Conservation (phyloP, 2,888 invertebrate genomes). For the Caenorhabditis sinica region DNA sequence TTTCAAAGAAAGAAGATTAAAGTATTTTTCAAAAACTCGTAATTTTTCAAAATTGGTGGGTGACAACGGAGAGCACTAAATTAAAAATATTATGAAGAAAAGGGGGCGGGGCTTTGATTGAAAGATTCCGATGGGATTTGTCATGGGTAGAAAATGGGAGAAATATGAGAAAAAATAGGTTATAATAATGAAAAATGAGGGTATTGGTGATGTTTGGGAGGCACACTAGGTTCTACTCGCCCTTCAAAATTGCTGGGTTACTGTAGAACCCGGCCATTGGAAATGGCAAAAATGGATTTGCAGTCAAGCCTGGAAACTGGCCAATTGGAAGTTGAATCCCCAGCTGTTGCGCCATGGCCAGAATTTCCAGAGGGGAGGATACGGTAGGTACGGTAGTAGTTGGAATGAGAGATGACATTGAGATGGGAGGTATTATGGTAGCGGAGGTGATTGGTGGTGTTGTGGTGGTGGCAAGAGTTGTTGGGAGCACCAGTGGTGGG, state of each 20-base stretch:
- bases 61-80: not conserved
- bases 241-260: conserved; percentile 26
- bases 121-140: conserved; percentile 24
- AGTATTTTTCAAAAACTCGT: conserved; percentile 47
- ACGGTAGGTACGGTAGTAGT: not conserved
- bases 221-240: not conserved
- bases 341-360: conserved; percentile 58
- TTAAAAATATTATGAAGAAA: conserved; percentile 15
- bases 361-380: conserved; percentile 44
- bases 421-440: not conserved
- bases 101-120: conserved; percentile 16
- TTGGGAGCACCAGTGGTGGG: not conserved
- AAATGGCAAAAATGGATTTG: conserved; percentile 13
- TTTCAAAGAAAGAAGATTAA: too few species aligned
- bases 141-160: conserved; percentile 20
- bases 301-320: not conserved
- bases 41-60: conserved; percentile 23
- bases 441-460: not conserved
- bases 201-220: conserved; percentile 30
- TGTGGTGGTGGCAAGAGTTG: not conserved
- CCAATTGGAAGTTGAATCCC: conserved; percentile 46
- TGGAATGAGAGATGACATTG: conserved; percentile 31
- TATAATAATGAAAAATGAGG: conserved; percentile 26
- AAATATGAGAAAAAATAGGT: not conserved
- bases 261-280: conserved; percentile 44